Evolutionary conservation across 1,140 invertebrate species (phyloP), one percentile per base, ranked within the genome.

Genomic region (Ceratoteleas bidentatus): DNA sequence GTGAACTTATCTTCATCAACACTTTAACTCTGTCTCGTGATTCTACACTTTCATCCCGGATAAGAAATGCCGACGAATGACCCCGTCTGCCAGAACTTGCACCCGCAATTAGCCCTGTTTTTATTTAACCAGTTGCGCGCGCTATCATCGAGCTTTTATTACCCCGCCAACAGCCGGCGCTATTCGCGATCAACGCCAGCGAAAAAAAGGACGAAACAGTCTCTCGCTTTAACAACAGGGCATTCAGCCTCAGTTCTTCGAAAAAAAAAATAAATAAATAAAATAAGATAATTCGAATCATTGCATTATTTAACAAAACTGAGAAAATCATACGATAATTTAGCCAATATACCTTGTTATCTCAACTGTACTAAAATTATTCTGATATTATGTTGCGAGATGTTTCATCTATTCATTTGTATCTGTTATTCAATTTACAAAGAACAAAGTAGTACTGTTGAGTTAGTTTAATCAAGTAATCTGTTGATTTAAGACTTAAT

Each of bases 61-160:
- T 87, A 89, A 90, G 86, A 85, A 86, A 87, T 81, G 85, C 86
- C 83, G 81, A 85, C 70, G 78, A 80, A 85, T 87, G 75, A 84
- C 83, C 81, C 57, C 54, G 72, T 33, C 52, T 34, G 14, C 57
- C 40, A 70, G 57, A 77, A 81, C 83, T 79, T 81, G 83, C 68
- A 64, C 75, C 85, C 66, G 86, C 85, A 90, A 89, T 89, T 90
- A 89, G 85, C 76, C 68, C 64, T 84, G 74, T 86, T 88, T 87
- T 87, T 87, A 86, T 88, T 88, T 87, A 87, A 84, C 84, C 73
- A 74, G 77, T 73, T 70, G 72, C 72, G 49, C 62, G 50, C 33
- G 69, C 74, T 77, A 77, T 77, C 74, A 58, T 77, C 58, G 52
- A 64, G 62, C 58, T 81, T 81, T 81, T 81, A 81, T 74, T 74